Percentiles rank a stretch among this genome's conserved stretches.
Evolutionary conservation across 1,140 invertebrate species (phyloP).

Genomic region (Elysia chlorotica): DNA sequence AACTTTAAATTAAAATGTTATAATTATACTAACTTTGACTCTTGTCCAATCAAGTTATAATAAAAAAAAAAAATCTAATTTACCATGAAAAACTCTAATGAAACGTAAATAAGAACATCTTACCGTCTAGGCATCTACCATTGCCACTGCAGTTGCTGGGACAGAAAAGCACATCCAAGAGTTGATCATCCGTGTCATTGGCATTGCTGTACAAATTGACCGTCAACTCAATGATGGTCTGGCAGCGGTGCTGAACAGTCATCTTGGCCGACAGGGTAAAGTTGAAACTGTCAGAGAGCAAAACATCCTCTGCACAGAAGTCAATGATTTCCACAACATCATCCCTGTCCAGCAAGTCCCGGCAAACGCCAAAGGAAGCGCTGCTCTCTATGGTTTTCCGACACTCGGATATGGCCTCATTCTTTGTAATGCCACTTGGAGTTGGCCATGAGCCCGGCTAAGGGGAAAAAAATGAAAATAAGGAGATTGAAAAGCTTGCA

Average conservation of each 20-base stretch:
- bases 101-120: background rate
- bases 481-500: background rate
- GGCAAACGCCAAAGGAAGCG: constrained; percentile 18
- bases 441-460: constrained; percentile 26
- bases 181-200: constrained; percentile 13
- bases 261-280: constrained; percentile 31
- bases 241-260: constrained; percentile 28
- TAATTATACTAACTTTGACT: too few relatives aligned
- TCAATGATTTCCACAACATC: constrained; percentile 27
- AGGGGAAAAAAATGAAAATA: background rate
- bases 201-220: constrained; percentile 27
- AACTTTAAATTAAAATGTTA: too few relatives aligned
- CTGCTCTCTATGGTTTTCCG: constrained; percentile 16
- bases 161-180: constrained; percentile 31
- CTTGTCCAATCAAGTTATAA: too few relatives aligned
- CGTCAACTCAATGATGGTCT: constrained; percentile 25
- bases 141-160: constrained; percentile 33
- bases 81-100: background rate
- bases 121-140: constrained; percentile 33
- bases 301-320: constrained; percentile 35
- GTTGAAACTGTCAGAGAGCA: constrained; percentile 26
- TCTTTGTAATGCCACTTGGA: constrained; percentile 27
- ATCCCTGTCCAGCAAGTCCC: constrained; percentile 14
- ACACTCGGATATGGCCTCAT: constrained; percentile 25
- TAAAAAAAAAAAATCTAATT: constrained; percentile 1